Evolutionary conservation across 2,888 invertebrate species (phyloP), one percentile per base, ranked within the genome.

Genomic region (Stenodema calcarata): DNA sequence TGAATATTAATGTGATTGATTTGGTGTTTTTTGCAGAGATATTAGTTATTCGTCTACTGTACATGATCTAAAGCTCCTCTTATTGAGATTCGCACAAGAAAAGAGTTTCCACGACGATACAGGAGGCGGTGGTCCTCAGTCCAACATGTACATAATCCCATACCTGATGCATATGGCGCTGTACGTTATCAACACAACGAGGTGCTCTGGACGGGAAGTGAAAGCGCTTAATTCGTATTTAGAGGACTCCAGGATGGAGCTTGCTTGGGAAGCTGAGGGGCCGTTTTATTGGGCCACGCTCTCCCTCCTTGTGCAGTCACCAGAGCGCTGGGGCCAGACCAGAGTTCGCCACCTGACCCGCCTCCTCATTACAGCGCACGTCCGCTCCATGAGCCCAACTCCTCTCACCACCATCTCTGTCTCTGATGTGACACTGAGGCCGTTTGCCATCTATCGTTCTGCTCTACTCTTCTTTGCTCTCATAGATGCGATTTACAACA

Each of bases 71-170:
- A 99, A 99, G 92, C 92, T 98, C 89, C 92, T 99, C 86, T 92
- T 99, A 87, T 91, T 96, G 90, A 93, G 98, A 87, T 98, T 99
- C 92, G 96, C 98, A 0, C 95, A 96, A 91, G 98, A 98, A 90
- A 96, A 96, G 91, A 96, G 97, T 88, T 99, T 99, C 93, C 98
- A 98, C 91, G 98, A 98, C 91, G 99, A 99, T 92, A 97, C 98
- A 0, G 98, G 99, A 23, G 99, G 98, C 89, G 98, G 98, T 90
- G 99, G 98, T 0, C 88, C 88, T 16, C 97, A 98, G 90, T 98
- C 98, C 89, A 99, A 99, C 92, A 96, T 99, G 95, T 98, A 99
- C 92, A 95, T 99, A 90, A 94, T 98, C 88, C 99, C 99, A 11
- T 98, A 98, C 91, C 93, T 99, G 86, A 93, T 96, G 88, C 98